These are phyloP conservation scores for Catharus ustulatus DNA, from an alignment of 2,797 vertebrate species.

Conservation along the genomic window DNA sequence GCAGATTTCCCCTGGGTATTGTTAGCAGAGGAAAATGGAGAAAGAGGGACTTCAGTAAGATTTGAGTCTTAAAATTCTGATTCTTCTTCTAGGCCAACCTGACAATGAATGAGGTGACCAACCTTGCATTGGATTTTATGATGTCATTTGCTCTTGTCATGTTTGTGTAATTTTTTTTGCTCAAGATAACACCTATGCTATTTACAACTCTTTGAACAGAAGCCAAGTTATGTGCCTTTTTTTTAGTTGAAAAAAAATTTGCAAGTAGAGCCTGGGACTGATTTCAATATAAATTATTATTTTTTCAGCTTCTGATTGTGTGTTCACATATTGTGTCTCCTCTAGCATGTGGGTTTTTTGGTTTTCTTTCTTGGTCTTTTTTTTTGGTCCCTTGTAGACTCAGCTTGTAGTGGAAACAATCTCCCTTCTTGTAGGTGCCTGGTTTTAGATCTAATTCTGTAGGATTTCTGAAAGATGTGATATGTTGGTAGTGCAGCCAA, in stretches of 20 bases:
- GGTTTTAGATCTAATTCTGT: not conserved
- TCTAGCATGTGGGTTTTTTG: not conserved
- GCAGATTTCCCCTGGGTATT: not conserved
- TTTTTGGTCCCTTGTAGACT: not conserved
- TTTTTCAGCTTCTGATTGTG: not conserved
- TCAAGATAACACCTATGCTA: not conserved
- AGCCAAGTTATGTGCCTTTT: not conserved
- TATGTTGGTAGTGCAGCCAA: too few species aligned
- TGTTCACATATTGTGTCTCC: not conserved
- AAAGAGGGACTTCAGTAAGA: not conserved
- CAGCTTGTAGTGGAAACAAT: not conserved
- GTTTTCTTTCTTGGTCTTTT: not conserved
- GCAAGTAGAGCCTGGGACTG: not conserved
- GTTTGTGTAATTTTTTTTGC: not conserved
- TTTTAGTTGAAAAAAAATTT: not conserved
- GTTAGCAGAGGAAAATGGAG: not conserved
- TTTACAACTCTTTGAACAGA: not conserved
- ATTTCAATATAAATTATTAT: not conserved
- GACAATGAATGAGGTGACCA: not conserved
- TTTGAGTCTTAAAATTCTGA: not conserved
- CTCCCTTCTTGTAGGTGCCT: not conserved
- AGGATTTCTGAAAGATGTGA: fast-evolving
- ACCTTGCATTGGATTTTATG: not conserved
- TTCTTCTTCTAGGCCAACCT: not conserved
- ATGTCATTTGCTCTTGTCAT: not conserved